phyloP scores from a whole-genome alignment of 2,888 invertebrate species.

The Xestia rhomboidea region DNA sequence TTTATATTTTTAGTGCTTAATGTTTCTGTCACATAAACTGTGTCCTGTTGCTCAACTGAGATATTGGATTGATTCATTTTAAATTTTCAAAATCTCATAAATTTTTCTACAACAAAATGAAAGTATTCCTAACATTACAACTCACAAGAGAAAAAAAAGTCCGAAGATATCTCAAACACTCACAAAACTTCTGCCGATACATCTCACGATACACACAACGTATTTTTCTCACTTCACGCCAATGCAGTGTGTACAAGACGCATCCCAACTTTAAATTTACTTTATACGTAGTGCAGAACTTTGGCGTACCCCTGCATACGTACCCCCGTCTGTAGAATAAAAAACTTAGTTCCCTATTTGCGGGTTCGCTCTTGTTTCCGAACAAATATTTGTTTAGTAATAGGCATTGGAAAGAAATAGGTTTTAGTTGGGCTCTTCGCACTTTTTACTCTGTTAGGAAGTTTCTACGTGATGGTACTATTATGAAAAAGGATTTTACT shows the following conservation, averaged over 20 bases:
- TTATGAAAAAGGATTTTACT: slow-evolving; percentile 22
- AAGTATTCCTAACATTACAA: slow-evolving; percentile 15
- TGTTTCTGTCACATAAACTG: not conserved
- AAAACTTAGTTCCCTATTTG: slow-evolving; percentile 60
- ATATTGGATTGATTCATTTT: not conserved
- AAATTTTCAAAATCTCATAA: not conserved
- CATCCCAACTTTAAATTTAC: slow-evolving; percentile 69
- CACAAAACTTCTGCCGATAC: slow-evolving; percentile 57
- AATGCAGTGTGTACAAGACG: slow-evolving; percentile 53
- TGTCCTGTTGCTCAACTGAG: not conserved
- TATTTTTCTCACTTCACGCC: slow-evolving; percentile 57
- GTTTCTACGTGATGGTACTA: slow-evolving; percentile 10
- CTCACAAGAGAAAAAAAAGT: slow-evolving; percentile 24
- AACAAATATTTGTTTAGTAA: slow-evolving; percentile 68
- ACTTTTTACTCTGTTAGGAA: slow-evolving; percentile 49
- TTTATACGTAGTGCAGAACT: slow-evolving; percentile 63
- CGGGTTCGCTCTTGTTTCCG: slow-evolving; percentile 54
- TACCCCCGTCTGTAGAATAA: slow-evolving; percentile 54
- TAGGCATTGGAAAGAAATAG: slow-evolving; percentile 61
- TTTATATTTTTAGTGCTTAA: not conserved
- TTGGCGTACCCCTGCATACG: slow-evolving; percentile 59
- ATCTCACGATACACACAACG: slow-evolving; percentile 47
- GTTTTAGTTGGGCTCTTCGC: slow-evolving; percentile 50
- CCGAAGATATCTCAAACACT: slow-evolving; percentile 42
- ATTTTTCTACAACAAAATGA: not conserved